These are phyloP conservation scores for Rotaria magnacalcarata DNA, from an alignment of 2,888 invertebrate genomes.

Conservation along the genomic window DNA sequence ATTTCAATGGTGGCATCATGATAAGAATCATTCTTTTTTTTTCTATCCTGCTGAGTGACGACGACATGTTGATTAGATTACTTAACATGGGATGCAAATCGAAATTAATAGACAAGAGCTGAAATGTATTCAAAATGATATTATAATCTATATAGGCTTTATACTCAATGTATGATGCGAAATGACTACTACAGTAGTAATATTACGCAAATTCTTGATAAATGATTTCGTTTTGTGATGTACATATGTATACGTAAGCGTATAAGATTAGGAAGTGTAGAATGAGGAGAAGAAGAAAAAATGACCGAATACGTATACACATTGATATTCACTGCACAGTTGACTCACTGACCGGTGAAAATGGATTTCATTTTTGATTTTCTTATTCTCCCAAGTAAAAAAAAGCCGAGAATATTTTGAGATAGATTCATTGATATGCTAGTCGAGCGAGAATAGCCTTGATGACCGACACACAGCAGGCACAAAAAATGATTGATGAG, in stretches of 20 bases:
- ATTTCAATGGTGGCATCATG: neutral
- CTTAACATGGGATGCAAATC: neutral
- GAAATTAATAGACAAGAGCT: too few species aligned
- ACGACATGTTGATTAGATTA: slow-evolving; percentile 6
- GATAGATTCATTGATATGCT: neutral
- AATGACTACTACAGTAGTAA: neutral
- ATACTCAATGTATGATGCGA: neutral
- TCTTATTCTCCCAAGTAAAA: neutral
- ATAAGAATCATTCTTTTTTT: neutral
- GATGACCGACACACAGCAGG: slow-evolving; percentile 1
- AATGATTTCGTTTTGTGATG: slow-evolving; percentile 12
- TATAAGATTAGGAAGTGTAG: neutral
- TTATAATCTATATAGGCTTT: neutral
- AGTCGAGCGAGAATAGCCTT: neutral
- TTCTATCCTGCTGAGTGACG: neutral
- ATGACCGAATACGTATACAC: neutral
- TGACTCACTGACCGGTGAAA: neutral
- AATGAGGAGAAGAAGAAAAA: neutral
- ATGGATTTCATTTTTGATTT: neutral
- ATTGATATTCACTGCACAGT: neutral
- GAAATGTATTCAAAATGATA: neutral
- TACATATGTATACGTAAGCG: neutral
- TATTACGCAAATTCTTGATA: slow-evolving; percentile 7
- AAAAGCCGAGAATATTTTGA: too few species aligned
- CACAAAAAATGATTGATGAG: neutral